These are phyloP conservation scores for Chaetodon trifasciatus DNA, from an alignment of 2,797 vertebrate genomes.

Conservation along the genomic window DNA sequence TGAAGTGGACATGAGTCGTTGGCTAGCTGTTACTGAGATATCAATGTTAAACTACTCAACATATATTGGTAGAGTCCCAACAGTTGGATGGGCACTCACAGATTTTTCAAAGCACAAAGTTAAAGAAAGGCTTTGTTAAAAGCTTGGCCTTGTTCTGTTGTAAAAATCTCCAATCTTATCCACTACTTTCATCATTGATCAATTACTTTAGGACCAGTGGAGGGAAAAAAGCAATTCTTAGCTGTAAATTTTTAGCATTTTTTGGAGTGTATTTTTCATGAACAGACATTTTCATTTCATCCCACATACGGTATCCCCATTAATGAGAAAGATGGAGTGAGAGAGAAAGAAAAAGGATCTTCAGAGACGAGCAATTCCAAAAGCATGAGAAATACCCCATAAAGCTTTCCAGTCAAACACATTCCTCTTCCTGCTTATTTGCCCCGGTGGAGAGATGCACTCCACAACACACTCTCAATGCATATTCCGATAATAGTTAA, in stretches of 20 bases:
- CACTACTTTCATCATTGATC: constrained; percentile 55
- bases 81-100: constrained; percentile 29
- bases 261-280: constrained; percentile 38
- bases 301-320: constrained; percentile 47
- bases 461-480: constrained; percentile 60
- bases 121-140: constrained; percentile 45
- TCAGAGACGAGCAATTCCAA: constrained; percentile 65
- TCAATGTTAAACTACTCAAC: constrained; percentile 68
- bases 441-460: constrained; percentile 57
- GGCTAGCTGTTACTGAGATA: constrained; percentile 64
- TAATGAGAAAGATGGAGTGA: constrained; percentile 66
- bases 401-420: constrained; percentile 64
- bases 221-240: constrained; percentile 59
- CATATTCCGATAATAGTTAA: constrained; percentile 77
- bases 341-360: constrained; percentile 51
- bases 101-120: constrained; percentile 47
- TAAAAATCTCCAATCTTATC: constrained; percentile 23
- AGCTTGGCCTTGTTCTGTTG: constrained; percentile 42
- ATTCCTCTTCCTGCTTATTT: constrained; percentile 70
- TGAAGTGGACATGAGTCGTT: constrained; percentile 67
- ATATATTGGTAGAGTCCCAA: constrained; percentile 62
- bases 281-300: constrained; percentile 56
- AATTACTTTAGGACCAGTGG: constrained; percentile 52
- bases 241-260: constrained; percentile 23
- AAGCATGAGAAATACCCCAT: constrained; percentile 60